phyloP scores from a whole-genome alignment of 2,797 vertebrate species.

The Manis crassicaudata region DNA sequence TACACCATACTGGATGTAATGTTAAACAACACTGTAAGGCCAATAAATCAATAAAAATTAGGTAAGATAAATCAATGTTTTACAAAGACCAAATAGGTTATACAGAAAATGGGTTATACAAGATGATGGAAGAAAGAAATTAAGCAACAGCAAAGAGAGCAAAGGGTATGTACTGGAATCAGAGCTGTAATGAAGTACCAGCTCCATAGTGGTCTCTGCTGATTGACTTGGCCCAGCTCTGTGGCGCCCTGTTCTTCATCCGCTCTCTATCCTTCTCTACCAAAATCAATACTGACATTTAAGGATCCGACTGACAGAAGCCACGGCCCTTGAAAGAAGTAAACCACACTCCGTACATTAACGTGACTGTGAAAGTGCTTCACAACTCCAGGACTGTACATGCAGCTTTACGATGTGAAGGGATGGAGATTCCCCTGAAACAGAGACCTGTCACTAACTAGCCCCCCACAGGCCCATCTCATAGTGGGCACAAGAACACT shows the following conservation, averaged over 20 bases:
- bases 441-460: constrained; percentile 56
- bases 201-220: not conserved
- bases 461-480: not conserved
- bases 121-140: not conserved
- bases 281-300: not conserved
- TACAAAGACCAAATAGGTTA: not conserved
- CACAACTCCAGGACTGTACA: constrained; percentile 61
- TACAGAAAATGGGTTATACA: not conserved
- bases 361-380: constrained; percentile 29
- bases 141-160: fast-evolving
- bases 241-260: not conserved
- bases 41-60: not conserved
- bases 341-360: not conserved
- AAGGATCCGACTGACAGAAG: not conserved
- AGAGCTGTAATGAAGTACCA: fast-evolving
- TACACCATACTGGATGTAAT: not conserved
- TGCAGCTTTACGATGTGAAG: constrained; percentile 73
- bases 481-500: not conserved
- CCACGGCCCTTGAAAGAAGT: not conserved
- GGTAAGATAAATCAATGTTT: not conserved
- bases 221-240: not conserved
- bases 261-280: not conserved
- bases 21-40: not conserved
- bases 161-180: fast-evolving
- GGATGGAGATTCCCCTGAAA: constrained; percentile 80